Evolutionary conservation across 1,140 invertebrate species (phyloP), one percentile per base, ranked within the genome.

Genomic region (Contarinia nasturtii): DNA sequence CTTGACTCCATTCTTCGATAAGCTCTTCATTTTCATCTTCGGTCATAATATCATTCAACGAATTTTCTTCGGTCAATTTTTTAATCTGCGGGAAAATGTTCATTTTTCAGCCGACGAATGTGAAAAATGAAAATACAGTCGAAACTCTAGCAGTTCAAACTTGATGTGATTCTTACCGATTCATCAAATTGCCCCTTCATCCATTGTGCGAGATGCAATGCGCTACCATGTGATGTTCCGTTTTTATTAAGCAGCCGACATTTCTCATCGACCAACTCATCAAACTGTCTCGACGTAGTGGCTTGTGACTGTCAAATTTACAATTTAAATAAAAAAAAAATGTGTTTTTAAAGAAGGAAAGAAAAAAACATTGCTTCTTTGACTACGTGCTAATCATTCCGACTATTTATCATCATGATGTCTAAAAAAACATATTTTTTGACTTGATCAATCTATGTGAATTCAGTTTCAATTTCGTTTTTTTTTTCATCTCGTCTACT

Each of bases 1-100:
- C 76, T 18, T 73, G 66, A 38, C 79, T 83, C 82, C 82, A 86
- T 45, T 77, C 73, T 46, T 77, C 75, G 27, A 63, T 63, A 10
- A 68, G 60, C 59, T 74, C 61, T 52, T 71, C 52, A 62, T 73
- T 57, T 56, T 53, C 66, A 63, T 60, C 69, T 63, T 60, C 67
- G 55, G 51, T 43, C 10, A 18, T 40, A 18, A n/a, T 40, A 7
- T 40, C 37, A 12, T 18, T 40, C 4, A 27, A 27, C 10, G 27
- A 27, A 27, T 27, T 27, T 27, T 27, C 27, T 27, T 27, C 27
- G 27, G 27, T 27, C 27, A 27, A 27, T 10, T 27, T 27, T 27
- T 27, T 27, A 27, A 27, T 27, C 27, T 27, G 10, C 10, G 3
- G 2, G 4, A 38, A 5, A 38, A 17, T 4, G 2, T 5, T 7